phyloP scores from a whole-genome alignment of 2,888 invertebrate species.

The Zaprionus obscuricornis region DNA sequence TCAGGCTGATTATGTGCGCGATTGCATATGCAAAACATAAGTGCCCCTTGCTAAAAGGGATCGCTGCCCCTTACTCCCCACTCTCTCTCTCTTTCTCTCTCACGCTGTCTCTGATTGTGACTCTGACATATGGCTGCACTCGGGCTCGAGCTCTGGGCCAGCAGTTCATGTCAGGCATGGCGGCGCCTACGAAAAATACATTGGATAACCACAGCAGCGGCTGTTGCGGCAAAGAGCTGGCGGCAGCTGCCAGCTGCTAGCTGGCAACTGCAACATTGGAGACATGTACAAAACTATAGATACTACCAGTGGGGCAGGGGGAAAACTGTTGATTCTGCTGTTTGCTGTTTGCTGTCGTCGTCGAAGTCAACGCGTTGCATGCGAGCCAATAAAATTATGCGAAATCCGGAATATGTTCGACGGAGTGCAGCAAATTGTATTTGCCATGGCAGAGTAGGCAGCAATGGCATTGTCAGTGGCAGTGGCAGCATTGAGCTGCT shows the following conservation, averaged over 20 bases:
- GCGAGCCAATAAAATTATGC: slow-evolving; percentile 72
- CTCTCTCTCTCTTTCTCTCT: slow-evolving; percentile 7
- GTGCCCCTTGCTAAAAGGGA: slow-evolving; percentile 49
- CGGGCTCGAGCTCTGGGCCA: not conserved
- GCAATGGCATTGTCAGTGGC: slow-evolving; percentile 5
- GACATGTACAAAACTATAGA: too few relatives aligned
- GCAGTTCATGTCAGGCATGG: slow-evolving; percentile 7
- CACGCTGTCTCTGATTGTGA: slow-evolving; percentile 9
- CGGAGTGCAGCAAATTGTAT: slow-evolving; percentile 71
- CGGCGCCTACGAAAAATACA: slow-evolving; percentile 52
- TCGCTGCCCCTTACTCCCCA: slow-evolving; percentile 1
- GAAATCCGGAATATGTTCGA: slow-evolving; percentile 68
- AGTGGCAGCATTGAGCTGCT: slow-evolving; percentile 13
- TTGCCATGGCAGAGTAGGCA: slow-evolving; percentile 52
- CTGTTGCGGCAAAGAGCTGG: too few relatives aligned
- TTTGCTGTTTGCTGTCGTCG: slow-evolving; percentile 53
- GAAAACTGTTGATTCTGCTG: slow-evolving; percentile 68
- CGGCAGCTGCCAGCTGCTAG: not conserved
- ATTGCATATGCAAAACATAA: slow-evolving; percentile 74
- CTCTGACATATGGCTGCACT: slow-evolving; percentile 32
- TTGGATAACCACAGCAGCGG: too few relatives aligned
- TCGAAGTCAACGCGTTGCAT: slow-evolving; percentile 14
- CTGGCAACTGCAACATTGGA: too few relatives aligned
- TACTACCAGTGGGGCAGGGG: too few relatives aligned
- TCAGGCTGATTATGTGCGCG: slow-evolving; percentile 68